These are phyloP conservation scores for Harpalus rubripes DNA, from an alignment of 2,888 invertebrate genomes.

Conservation along the genomic window DNA sequence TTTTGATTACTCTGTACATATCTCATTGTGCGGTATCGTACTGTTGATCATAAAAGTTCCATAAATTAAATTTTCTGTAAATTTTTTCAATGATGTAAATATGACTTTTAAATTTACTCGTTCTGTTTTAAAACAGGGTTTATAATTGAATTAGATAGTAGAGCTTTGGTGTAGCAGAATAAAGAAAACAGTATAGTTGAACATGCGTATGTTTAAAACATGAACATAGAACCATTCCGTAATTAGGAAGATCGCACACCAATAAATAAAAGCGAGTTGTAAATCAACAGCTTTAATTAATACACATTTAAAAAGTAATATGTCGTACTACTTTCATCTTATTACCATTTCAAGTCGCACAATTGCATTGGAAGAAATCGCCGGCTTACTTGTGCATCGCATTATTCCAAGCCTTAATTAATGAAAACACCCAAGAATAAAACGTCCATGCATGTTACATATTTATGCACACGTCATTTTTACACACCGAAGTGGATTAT, in stretches of 20 bases:
- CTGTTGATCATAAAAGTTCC: too few species aligned
- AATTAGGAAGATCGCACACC: conserved; percentile 47
- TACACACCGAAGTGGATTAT: not conserved
- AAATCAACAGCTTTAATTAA: conserved; percentile 64
- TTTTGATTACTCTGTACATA: too few species aligned
- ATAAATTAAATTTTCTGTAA: too few species aligned
- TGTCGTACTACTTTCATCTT: conserved; percentile 65
- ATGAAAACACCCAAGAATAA: conserved; percentile 10
- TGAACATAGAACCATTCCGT: conserved; percentile 26
- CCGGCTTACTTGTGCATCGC: conserved; percentile 60
- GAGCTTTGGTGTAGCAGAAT: too few species aligned
- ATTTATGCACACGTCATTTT: not conserved
- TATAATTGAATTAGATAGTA: too few species aligned
- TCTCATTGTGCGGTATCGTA: too few species aligned
- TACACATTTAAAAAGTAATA: conserved; percentile 62
- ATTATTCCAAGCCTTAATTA: conserved; percentile 45
- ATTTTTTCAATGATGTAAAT: too few species aligned
- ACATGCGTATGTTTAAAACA: conserved; percentile 24
- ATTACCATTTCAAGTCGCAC: conserved; percentile 63
- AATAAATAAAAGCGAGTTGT: conserved; percentile 59
- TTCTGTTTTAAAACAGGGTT: too few species aligned
- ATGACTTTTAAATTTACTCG: too few species aligned
- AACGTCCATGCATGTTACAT: not conserved
- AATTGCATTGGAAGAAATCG: conserved; percentile 62
- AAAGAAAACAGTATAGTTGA: not conserved